Percentiles rank a stretch among this genome's conserved stretches.
These are phyloP conservation scores for Ptychobarbus kaznakovi DNA, from an alignment of 2,797 vertebrate species.

Conservation along the genomic window DNA sequence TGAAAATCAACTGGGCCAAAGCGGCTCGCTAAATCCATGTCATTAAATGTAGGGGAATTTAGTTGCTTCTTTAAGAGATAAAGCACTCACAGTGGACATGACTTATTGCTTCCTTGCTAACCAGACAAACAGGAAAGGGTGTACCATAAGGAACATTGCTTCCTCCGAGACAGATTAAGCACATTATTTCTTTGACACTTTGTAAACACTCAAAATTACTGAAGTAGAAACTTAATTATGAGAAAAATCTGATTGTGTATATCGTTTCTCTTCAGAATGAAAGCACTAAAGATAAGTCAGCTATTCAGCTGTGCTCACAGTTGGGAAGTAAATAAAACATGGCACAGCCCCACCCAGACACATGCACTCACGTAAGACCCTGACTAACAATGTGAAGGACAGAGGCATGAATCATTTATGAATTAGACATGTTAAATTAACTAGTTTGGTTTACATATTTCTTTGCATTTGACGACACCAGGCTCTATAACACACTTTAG, in stretches of 20 bases:
- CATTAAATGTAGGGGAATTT: conserved; percentile 35
- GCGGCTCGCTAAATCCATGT: conserved; percentile 25
- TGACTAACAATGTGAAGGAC: background rate
- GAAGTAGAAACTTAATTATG: background rate
- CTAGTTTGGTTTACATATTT: background rate
- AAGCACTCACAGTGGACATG: background rate
- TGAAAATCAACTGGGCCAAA: conserved; percentile 1
- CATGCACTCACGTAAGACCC: conserved; percentile 8
- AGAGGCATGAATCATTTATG: background rate
- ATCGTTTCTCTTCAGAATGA: background rate
- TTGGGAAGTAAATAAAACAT: conserved; percentile 32
- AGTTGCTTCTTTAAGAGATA: conserved; percentile 38
- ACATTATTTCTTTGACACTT: background rate
- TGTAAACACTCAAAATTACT: conserved; percentile 22
- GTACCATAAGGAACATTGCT: conserved; percentile 27
- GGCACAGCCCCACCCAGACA: conserved; percentile 33
- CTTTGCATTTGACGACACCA: background rate
- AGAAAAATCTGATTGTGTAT: background rate
- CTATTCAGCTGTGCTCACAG: background rate
- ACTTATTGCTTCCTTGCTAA: conserved; percentile 23
- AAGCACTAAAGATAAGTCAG: background rate
- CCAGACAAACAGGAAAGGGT: conserved; percentile 51
- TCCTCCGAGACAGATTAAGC: conserved; percentile 38
- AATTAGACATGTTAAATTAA: background rate
- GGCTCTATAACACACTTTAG: background rate